A percentile compares a stretch with the other conserved stretches of the same genome.
phyloP scores from a whole-genome alignment of 2,888 invertebrate species.

The Drosophila nr. perissopoda region DNA sequence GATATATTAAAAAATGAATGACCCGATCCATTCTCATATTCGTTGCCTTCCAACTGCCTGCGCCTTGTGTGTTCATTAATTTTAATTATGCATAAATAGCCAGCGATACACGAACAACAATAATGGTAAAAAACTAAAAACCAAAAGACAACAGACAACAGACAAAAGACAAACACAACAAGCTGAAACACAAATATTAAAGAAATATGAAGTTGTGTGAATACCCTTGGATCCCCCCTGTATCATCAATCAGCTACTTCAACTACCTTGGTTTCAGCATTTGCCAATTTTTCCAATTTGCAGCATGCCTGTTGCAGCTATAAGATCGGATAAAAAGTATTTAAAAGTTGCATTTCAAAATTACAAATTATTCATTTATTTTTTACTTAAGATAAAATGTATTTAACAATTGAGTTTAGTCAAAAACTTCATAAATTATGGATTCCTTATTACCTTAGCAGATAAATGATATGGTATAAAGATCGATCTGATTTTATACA shows the following conservation, averaged over 20 bases:
- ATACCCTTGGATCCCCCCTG: neutral
- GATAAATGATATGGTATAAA: neutral
- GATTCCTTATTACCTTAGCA: neutral
- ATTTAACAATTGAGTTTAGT: no score
- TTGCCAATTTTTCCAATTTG: neutral
- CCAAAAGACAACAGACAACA: constrained; percentile 10
- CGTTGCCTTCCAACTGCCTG: constrained; percentile 45
- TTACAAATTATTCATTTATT: no score
- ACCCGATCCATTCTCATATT: constrained; percentile 34
- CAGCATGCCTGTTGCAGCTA: neutral
- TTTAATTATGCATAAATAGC: constrained; percentile 73
- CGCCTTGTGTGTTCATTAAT: constrained; percentile 72
- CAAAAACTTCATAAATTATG: neutral
- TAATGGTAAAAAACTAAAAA: constrained; percentile 4
- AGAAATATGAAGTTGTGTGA: neutral
- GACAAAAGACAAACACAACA: constrained; percentile 9
- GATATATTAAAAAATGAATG: neutral
- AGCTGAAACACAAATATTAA: neutral
- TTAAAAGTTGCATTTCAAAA: no score
- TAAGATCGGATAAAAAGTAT: neutral
- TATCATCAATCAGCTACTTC: neutral
- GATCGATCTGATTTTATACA: neutral
- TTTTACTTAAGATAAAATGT: no score
- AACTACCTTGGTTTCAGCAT: neutral
- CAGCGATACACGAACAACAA: constrained; percentile 26